Percentiles rank a stretch among this genome's conserved stretches.
Evolutionary conservation across 1,140 invertebrate genomes (phyloP).

Genomic region (Aphis craccivora): DNA sequence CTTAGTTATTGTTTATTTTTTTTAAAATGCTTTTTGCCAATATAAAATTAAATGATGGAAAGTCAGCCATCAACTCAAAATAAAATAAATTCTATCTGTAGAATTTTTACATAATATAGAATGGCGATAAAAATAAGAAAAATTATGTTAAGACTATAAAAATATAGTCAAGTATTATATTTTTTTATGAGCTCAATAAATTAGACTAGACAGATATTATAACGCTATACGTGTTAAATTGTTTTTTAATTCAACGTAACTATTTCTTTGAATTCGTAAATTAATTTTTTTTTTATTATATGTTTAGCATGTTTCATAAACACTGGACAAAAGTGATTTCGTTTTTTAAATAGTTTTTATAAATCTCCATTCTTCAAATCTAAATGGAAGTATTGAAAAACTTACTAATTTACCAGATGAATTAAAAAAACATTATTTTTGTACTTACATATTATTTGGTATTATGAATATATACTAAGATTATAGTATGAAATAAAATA

Average conservation of each 20-base stretch:
- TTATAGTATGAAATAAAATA: not conserved
- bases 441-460: too few species aligned
- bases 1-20: slow-evolving; percentile 2
- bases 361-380: not conserved
- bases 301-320: not conserved
- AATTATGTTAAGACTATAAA: not conserved
- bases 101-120: not conserved
- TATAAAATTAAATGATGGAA: not conserved
- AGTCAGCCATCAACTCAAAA: not conserved
- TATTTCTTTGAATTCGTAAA: not conserved
- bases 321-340: not conserved
- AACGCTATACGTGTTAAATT: not conserved
- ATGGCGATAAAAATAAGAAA: not conserved
- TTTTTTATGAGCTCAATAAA: not conserved
- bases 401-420: not conserved
- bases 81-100: not conserved
- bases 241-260: not conserved
- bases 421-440: too few species aligned
- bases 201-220: not conserved
- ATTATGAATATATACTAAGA: too few species aligned
- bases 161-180: not conserved
- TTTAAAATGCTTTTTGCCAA: not conserved
- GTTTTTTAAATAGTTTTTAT: not conserved
- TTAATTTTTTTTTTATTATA: not conserved
- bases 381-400: not conserved